These are phyloP conservation scores for Ovis canadensis DNA, from an alignment of 2,113 vertebrate species.

Conservation along the genomic window DNA sequence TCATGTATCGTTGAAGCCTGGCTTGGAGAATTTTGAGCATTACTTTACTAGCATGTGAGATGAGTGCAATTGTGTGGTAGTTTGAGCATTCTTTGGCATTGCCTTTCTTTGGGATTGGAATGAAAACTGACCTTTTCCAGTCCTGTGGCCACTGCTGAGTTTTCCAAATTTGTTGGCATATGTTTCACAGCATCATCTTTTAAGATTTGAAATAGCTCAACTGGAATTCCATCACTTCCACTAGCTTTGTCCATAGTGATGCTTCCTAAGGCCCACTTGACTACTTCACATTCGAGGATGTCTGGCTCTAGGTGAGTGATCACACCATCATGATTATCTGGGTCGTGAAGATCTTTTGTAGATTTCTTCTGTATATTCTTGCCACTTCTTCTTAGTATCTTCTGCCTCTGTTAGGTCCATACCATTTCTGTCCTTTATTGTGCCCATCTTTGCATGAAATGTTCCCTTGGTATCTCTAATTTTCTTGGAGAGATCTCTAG, in stretches of 20 bases:
- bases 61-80: not conserved
- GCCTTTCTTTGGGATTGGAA: not conserved
- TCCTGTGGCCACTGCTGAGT: not conserved
- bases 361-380: not conserved
- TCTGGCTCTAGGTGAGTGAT: not conserved
- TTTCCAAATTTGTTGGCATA: not conserved
- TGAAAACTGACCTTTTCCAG: not conserved
- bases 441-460: not conserved
- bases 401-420: not conserved
- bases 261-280: not conserved
- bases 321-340: not conserved
- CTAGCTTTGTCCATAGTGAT: not conserved
- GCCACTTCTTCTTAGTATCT: not conserved
- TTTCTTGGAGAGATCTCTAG: not conserved
- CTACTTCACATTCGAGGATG: not conserved
- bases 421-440: not conserved
- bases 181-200: not conserved
- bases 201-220: not conserved
- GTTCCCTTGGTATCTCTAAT: not conserved
- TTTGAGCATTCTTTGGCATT: not conserved
- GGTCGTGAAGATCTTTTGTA: not conserved
- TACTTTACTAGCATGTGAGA: not conserved
- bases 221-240: not conserved
- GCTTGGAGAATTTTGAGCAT: not conserved
- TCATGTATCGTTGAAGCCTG: rapidly evolving